Percentiles rank a stretch among this genome's conserved stretches.
Evolutionary conservation across 2,797 vertebrate genomes (phyloP).

Genomic region (Lacerta bilineata): DNA sequence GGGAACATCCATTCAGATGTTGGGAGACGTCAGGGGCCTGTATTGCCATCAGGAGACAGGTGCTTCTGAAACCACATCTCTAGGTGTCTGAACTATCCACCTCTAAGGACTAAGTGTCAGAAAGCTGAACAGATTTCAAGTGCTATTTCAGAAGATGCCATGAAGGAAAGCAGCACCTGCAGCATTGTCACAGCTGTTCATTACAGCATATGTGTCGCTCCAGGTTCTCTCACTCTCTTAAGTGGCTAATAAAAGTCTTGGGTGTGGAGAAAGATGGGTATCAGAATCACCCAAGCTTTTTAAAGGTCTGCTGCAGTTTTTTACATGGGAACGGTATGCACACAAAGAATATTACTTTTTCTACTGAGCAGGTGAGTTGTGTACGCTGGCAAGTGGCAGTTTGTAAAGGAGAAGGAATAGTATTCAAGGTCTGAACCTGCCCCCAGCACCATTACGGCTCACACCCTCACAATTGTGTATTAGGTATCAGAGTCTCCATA

Average conservation of each 20-base stretch:
- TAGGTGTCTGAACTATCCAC: background rate
- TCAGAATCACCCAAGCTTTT: background rate
- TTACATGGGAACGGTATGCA: background rate
- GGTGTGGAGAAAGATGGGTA: background rate
- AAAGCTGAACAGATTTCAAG: background rate
- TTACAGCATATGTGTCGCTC: background rate
- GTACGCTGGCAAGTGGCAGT: background rate
- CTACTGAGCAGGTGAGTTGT: background rate
- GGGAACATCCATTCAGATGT: background rate
- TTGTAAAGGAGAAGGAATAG: background rate
- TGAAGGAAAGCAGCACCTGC: background rate
- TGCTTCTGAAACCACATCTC: background rate
- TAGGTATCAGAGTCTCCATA: background rate
- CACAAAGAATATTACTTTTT: background rate
- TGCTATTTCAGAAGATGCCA: background rate
- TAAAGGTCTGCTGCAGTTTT: background rate
- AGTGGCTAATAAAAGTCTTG: background rate
- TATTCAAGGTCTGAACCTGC: background rate
- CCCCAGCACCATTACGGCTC: background rate
- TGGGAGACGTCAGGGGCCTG: background rate
- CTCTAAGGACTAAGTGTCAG: background rate
- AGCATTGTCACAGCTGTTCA: background rate
- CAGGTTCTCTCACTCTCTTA: background rate
- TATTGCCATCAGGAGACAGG: constrained; percentile 7
- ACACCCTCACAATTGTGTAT: background rate